Evolutionary conservation across 2,113 vertebrate genomes (phyloP).

Genomic region (Corythornis madagascariensis): DNA sequence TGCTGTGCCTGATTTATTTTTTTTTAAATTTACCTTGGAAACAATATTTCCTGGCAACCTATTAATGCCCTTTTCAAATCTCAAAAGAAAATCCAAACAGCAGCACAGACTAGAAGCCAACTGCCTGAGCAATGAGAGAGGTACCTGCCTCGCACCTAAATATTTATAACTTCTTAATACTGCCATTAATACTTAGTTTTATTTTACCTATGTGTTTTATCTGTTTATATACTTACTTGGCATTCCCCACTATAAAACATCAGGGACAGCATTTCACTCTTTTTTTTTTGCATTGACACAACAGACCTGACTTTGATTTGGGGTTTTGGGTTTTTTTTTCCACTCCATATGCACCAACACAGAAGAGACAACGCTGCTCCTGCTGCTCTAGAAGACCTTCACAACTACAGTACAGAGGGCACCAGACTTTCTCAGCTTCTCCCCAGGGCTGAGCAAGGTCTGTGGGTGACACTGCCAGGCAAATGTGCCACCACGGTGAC

Average conservation of each 20-base stretch:
- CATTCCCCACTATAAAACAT: background rate
- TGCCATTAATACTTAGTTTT: background rate
- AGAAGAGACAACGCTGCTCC: background rate
- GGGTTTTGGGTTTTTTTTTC: background rate
- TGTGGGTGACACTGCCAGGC: accelerated
- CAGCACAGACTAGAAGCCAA: slow-evolving; percentile 10
- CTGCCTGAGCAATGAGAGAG: background rate
- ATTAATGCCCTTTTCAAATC: slow-evolving; percentile 60
- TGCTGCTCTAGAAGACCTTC: background rate
- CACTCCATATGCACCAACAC: background rate
- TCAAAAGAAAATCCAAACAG: slow-evolving; percentile 35
- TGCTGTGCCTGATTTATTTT: background rate
- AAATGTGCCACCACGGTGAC: accelerated
- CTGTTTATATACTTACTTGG: background rate
- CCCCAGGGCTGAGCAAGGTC: background rate
- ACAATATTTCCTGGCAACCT: slow-evolving; percentile 56
- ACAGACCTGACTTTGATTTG: background rate
- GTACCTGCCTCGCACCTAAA: slow-evolving; percentile 30
- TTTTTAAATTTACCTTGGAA: slow-evolving; percentile 45
- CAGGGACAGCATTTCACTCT: background rate
- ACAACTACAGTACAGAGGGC: accelerated
- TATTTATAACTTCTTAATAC: slow-evolving; percentile 7
- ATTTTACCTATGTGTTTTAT: background rate
- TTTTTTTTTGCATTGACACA: background rate
- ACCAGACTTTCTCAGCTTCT: background rate